Evolutionary conservation across 2,797 vertebrate species (phyloP).

Genomic region (Nasua narica): DNA sequence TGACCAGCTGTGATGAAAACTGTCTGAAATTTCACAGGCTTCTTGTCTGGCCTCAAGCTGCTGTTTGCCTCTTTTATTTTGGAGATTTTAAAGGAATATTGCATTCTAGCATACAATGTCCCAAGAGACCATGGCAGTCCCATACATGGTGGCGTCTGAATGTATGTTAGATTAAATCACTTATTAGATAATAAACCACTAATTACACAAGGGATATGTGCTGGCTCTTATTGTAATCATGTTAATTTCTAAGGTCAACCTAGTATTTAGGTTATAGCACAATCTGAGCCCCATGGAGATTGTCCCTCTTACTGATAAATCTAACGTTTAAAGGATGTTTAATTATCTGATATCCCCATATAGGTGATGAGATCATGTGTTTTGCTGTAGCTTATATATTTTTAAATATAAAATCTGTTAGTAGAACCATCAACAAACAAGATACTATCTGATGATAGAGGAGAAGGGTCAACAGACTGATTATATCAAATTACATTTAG

Average conservation of each 20-base stretch:
- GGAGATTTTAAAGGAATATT: slow-evolving; percentile 65
- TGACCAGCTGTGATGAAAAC: slow-evolving; percentile 86
- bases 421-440: neutral
- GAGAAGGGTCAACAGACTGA: neutral
- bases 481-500: neutral
- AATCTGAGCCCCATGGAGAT: neutral
- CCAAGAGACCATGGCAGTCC: slow-evolving; percentile 59
- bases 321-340: slow-evolving; percentile 29
- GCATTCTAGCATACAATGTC: slow-evolving; percentile 69
- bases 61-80: slow-evolving; percentile 73
- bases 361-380: neutral
- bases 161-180: slow-evolving; percentile 28
- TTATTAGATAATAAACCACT: slow-evolving; percentile 27
- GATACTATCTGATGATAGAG: neutral
- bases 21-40: slow-evolving; percentile 85
- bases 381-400: neutral
- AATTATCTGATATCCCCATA: neutral
- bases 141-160: slow-evolving; percentile 33
- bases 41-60: slow-evolving; percentile 81
- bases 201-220: neutral
- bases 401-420: neutral
- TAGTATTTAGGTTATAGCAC: slow-evolving; percentile 33
- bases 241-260: neutral
- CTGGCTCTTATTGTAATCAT: slow-evolving; percentile 3
- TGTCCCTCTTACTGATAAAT: slow-evolving; percentile 1